Percentiles rank a stretch among this genome's conserved stretches.
phyloP scores from a whole-genome alignment of 2,797 vertebrate genomes.

The Mormyrops attenuatus region DNA sequence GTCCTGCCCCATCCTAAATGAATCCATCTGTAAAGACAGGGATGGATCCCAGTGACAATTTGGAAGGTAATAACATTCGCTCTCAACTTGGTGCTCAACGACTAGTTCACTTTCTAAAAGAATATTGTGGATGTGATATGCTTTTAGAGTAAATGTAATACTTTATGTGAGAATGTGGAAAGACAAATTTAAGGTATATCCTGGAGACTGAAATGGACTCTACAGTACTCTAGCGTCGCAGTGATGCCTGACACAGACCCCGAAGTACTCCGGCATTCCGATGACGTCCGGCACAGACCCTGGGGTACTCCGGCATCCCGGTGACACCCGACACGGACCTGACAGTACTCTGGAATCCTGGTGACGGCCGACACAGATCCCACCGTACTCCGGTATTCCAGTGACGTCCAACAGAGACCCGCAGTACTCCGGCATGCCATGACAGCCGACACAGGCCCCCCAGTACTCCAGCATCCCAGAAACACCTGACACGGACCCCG shows the following conservation, averaged over 20 bases:
- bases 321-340: not conserved
- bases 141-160: not conserved
- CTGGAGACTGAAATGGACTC: not conserved
- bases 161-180: not conserved
- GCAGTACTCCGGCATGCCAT: not conserved
- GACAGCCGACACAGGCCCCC: slow-evolving; percentile 67
- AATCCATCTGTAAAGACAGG: slow-evolving; percentile 73
- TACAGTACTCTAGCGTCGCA: slow-evolving; percentile 88
- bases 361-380: too few relatives aligned
- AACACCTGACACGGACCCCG: slow-evolving; percentile 66
- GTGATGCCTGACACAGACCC: slow-evolving; percentile 47
- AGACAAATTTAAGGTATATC: not conserved
- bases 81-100: not conserved
- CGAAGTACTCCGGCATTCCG: too few relatives aligned
- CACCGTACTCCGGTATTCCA: too few relatives aligned
- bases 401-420: too few relatives aligned
- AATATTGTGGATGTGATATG: not conserved
- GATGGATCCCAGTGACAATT: not conserved
- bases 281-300: slow-evolving; percentile 40
- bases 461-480: slow-evolving; percentile 88
- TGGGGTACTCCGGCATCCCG: too few relatives aligned
- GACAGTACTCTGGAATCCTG: too few relatives aligned
- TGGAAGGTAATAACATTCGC: not conserved
- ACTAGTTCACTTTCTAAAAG: not conserved
- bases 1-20: slow-evolving; percentile 84